Evolutionary conservation across 64 coral and sea anemone genomes (phyloP).

Genomic region (Dendronephthya gigantea): DNA sequence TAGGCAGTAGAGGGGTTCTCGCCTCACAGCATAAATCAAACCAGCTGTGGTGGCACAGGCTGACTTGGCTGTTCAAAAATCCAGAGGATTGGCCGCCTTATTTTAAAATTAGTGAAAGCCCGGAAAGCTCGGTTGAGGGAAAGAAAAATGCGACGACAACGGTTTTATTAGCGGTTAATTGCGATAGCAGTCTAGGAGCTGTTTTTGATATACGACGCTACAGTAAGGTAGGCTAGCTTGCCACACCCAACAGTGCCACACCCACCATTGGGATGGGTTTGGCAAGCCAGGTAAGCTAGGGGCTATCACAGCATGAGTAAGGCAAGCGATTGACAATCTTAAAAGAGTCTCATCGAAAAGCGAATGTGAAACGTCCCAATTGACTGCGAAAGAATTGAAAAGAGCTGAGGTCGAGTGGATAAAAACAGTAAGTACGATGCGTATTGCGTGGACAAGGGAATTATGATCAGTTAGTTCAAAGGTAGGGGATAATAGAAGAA

Average conservation of each 20-base stretch:
- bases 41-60: background rate
- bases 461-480: background rate
- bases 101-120: background rate
- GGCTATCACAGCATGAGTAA: background rate
- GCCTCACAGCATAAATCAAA: constrained; percentile 2
- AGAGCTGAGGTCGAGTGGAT: background rate
- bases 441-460: background rate
- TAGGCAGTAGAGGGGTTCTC: constrained; percentile 23
- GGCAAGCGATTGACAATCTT: background rate
- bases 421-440: background rate
- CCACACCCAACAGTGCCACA: too few relatives aligned
- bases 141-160: background rate
- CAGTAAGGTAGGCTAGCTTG: too few relatives aligned
- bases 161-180: background rate
- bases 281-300: background rate
- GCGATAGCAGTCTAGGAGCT: background rate
- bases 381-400: background rate
- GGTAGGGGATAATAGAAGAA: background rate
- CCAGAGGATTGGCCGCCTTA: background rate
- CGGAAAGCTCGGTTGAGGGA: background rate
- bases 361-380: background rate
- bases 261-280: too few relatives aligned
- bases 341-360: background rate
- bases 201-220: background rate
- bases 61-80: background rate